Base-by-base conservation (phyloP, 2,797 vertebrate genomes). In the Sitta carolinensis region DNA sequence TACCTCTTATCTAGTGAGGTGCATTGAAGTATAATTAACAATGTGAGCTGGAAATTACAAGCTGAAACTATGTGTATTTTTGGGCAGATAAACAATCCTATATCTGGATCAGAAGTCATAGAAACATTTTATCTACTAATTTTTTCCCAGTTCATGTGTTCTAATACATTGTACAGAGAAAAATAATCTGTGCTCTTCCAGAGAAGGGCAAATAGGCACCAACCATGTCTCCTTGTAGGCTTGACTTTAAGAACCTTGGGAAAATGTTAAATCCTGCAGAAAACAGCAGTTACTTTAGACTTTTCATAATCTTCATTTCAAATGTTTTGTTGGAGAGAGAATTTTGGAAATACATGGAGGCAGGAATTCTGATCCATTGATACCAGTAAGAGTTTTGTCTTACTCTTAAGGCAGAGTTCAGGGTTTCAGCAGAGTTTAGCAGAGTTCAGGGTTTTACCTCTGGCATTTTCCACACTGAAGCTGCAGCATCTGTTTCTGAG, bases 1-100 rank as follows among this genome's bases (percentile, higher is more conserved):
- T 52, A 16, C 51, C 38, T 91, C 84, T 95, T 92, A 94, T 86
- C 90, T 93, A 68, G 70, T 78, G 54, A 55, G 42, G 59, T 92
- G 57, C 75, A 30, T 11, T 83, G 83, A 86, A 96, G 93, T 87
- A 22, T 25, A 94, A 64, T 64, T 91, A 86, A 66, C 40, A 58
- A 55, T n/a, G 58, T 36, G 34, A 64, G 22, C 75, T 95, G 77
- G 42, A 72, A 88, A 67, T 66, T 45, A 36, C 89, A 86, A 78
- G n/a, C 7, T 83, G 68, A 87, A 93, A 43, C 47, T 38, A 9
- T 25, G 40, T 59, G 38, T 69, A 36, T 32, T 84, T 95, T 89
- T 89, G 50, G 89, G 89, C 64, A 89, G 64, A 84, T 63, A 90
- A 88, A 62, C 22, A 51, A 64, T 42, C 63, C 40, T 75, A 1